Evolutionary conservation across 92 coral and sea anemone species (phyloP).

Genomic region (Epizoanthus scotinus): DNA sequence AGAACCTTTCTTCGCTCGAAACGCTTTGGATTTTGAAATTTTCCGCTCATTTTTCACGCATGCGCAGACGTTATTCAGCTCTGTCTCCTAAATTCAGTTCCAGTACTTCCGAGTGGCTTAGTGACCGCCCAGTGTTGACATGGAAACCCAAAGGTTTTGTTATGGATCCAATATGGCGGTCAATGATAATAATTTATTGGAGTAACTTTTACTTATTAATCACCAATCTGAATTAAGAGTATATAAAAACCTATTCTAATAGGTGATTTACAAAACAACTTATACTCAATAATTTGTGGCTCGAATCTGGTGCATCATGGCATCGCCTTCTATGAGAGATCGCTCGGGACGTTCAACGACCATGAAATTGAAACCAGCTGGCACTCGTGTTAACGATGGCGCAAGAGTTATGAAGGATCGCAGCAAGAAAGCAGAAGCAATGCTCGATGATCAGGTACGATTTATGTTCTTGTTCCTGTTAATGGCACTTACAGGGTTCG

Average conservation of each 20-base stretch:
- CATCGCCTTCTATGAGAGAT: slow-evolving; percentile 24
- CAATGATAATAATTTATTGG: neutral
- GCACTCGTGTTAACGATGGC: slow-evolving; percentile 31
- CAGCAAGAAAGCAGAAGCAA: slow-evolving; percentile 69
- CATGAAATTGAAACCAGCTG: neutral
- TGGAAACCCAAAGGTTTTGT: slow-evolving; percentile 55
- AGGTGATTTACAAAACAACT: too few relatives aligned
- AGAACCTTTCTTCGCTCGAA: too few relatives aligned
- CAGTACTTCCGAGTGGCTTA: slow-evolving; percentile 26
- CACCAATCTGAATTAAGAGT: neutral
- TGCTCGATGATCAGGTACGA: slow-evolving; percentile 84
- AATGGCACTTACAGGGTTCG: too few relatives aligned
- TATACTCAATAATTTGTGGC: too few relatives aligned
- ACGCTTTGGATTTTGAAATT: too few relatives aligned
- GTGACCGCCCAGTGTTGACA: slow-evolving; percentile 54
- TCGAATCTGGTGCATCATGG: neutral
- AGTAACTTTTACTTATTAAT: slow-evolving; percentile 20
- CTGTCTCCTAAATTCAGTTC: neutral
- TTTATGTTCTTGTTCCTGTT: neutral
- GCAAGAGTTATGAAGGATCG: slow-evolving; percentile 56
- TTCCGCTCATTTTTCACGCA: too few relatives aligned
- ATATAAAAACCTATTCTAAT: neutral
- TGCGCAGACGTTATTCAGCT: too few relatives aligned
- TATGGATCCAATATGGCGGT: slow-evolving; percentile 70
- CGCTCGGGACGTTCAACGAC: neutral